These are phyloP conservation scores for Oithona nana DNA, from an alignment of 2,888 invertebrate species.

Conservation along the genomic window DNA sequence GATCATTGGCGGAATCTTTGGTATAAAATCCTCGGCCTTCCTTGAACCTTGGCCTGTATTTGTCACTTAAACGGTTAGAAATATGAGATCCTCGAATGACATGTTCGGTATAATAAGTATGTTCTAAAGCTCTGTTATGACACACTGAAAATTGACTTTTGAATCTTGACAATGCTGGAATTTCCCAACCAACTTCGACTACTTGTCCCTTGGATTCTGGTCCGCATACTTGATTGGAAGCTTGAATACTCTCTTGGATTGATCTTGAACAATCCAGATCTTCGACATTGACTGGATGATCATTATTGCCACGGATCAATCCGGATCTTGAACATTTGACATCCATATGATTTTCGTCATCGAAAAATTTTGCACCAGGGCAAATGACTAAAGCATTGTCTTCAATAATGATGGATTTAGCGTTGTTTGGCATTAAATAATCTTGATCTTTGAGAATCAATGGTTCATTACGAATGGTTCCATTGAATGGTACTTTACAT, in stretches of 20 bases:
- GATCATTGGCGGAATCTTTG: conserved; percentile 2
- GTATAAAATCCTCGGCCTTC: conserved; percentile 1
- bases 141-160: conserved; percentile 18
- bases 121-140: conserved; percentile 16
- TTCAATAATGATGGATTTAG: background rate
- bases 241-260: background rate
- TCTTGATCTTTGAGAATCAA: background rate
- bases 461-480: background rate
- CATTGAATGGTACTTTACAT: background rate
- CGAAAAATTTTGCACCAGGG: background rate
- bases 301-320: background rate
- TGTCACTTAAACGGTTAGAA: background rate
- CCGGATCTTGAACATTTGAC: background rate
- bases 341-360: background rate
- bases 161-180: background rate
- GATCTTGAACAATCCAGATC: background rate
- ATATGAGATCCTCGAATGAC: conserved; percentile 17
- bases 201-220: background rate
- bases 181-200: conserved; percentile 18
- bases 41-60: background rate
- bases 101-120: conserved; percentile 15
- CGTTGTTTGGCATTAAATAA: background rate
- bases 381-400: background rate
- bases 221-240: background rate
- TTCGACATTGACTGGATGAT: background rate